Evolutionary conservation across 2,888 invertebrate genomes (phyloP).

Genomic region (Drosophila anomelani): DNA sequence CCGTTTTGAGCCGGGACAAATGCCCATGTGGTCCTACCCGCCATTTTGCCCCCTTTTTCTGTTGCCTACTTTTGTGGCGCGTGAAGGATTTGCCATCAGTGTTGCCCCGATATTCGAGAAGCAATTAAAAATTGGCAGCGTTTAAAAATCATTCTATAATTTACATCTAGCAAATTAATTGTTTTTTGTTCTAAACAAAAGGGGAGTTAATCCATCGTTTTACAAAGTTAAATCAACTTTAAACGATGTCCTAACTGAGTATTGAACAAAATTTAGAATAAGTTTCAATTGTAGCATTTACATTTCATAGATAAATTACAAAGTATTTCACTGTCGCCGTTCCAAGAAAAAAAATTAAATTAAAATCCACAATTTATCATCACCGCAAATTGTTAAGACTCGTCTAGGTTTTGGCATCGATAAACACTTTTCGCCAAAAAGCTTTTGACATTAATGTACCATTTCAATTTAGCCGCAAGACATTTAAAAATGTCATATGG

Average conservation of each 20-base stretch:
- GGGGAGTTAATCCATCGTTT: background rate
- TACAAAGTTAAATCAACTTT: background rate
- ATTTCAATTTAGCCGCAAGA: constrained; percentile 6
- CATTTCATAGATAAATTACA: background rate
- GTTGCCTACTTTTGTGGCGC: constrained; percentile 47
- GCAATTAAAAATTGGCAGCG: background rate
- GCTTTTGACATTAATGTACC: constrained; percentile 13
- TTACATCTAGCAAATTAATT: no score
- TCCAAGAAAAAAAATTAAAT: background rate
- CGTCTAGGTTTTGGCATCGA: background rate
- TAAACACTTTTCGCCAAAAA: background rate
- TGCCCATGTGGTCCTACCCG: constrained; percentile 2
- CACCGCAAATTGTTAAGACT: background rate
- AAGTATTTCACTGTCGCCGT: background rate
- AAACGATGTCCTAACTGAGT: no score
- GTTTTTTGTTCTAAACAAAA: no score
- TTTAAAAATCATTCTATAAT: background rate
- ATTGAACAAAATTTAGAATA: background rate
- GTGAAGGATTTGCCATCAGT: constrained; percentile 30
- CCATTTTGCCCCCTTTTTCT: background rate
- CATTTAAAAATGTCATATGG: constrained; percentile 7
- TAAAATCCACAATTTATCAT: background rate
- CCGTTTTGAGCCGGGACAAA: constrained; percentile 32
- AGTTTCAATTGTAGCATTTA: background rate
- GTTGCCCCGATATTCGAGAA: constrained; percentile 11